phyloP scores from a whole-genome alignment of 2,113 vertebrate genomes.

The Perccottus glenii region DNA sequence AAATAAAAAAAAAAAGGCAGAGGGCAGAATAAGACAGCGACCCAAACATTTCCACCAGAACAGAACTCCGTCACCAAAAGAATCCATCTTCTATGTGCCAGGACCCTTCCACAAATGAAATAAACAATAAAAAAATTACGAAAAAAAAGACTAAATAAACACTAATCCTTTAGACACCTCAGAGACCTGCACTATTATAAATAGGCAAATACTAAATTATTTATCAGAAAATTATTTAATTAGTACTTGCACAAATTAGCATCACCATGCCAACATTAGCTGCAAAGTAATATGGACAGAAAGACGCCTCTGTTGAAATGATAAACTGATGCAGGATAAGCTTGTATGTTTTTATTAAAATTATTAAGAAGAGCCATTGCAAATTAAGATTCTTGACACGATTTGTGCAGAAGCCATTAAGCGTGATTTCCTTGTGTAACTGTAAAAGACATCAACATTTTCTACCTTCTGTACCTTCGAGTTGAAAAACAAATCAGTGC shows the following conservation, averaged over 20 bases:
- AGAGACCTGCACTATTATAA: constrained; percentile 42
- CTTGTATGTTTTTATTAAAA: neutral
- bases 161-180: constrained; percentile 31
- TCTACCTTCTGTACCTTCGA: constrained; percentile 24
- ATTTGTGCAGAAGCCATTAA: constrained; percentile 12
- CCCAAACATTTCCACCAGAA: constrained; percentile 23
- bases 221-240: constrained; percentile 35
- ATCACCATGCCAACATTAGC: constrained; percentile 39
- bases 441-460: constrained; percentile 17
- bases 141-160: constrained; percentile 18
- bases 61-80: constrained; percentile 23
- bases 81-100: constrained; percentile 7
- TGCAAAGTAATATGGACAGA: constrained; percentile 9
- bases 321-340: neutral
- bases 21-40: constrained; percentile 15
- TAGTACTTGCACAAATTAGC: constrained; percentile 51
- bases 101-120: constrained; percentile 9
- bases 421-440: constrained; percentile 28
- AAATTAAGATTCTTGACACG: constrained; percentile 11
- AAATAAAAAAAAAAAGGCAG: neutral
- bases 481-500: constrained; percentile 45
- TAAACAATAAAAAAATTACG: neutral
- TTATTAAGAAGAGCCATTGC: neutral
- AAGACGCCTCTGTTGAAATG: neutral
- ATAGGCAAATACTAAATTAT: too few relatives aligned